Conservation (phyloP, 2,797 vertebrate genomes). For the Malurus splendens region DNA sequence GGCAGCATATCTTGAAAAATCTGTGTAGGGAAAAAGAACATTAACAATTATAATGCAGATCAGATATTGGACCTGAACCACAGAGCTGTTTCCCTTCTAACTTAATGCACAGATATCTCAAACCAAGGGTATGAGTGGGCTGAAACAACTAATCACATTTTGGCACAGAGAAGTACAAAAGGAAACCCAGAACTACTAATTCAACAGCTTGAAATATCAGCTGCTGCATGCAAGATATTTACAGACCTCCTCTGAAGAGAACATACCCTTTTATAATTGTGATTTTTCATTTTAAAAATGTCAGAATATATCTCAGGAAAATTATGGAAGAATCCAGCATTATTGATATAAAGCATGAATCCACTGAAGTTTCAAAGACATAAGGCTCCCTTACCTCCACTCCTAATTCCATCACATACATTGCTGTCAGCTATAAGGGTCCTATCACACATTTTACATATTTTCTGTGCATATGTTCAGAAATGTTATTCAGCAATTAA, state of each 20-base stretch:
- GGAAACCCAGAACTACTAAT: slow-evolving; percentile 57
- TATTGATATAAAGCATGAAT: neutral
- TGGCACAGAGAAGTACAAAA: slow-evolving; percentile 56
- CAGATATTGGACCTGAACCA: slow-evolving; percentile 27
- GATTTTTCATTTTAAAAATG: slow-evolving; percentile 31
- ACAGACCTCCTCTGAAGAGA: slow-evolving; percentile 45
- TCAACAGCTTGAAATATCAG: slow-evolving; percentile 65
- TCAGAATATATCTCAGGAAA: slow-evolving; percentile 42
- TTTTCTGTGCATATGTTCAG: neutral
- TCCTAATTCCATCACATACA: slow-evolving; percentile 7
- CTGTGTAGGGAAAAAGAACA: neutral
- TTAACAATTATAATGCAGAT: slow-evolving; percentile 19
- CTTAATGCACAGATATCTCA: slow-evolving; percentile 46
- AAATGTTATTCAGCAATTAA: neutral
- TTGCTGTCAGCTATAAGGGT: neutral
- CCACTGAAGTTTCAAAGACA: neutral
- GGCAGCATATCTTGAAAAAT: slow-evolving; percentile 6
- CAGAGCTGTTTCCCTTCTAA: slow-evolving; percentile 29
- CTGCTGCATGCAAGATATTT: slow-evolving; percentile 47
- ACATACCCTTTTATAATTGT: slow-evolving; percentile 43
- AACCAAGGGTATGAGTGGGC: slow-evolving; percentile 55
- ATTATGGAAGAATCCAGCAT: slow-evolving; percentile 4
- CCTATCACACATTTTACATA: neutral
- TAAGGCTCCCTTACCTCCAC: neutral
- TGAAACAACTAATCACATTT: slow-evolving; percentile 60